Conservation (phyloP, 2,888 invertebrate species). For the Tricholauxania praeusta region DNA sequence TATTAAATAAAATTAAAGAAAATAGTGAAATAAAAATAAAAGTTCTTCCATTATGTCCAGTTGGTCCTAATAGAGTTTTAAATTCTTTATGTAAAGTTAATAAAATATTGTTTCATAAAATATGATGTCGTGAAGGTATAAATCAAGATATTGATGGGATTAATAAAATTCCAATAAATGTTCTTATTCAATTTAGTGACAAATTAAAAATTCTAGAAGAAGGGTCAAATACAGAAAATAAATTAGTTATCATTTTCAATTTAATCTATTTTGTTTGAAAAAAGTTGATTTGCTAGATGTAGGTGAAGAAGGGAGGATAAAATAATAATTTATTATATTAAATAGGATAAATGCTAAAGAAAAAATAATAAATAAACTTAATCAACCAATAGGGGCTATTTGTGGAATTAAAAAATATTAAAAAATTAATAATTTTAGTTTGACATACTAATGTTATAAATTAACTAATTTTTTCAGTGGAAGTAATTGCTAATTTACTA, state of each 20-base stretch:
- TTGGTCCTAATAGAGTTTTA: slow-evolving; percentile 56
- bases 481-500: slow-evolving; percentile 75
- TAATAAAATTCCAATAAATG: slow-evolving; percentile 64
- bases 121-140: slow-evolving; percentile 70
- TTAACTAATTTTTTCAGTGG: slow-evolving; percentile 73
- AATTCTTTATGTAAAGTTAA: slow-evolving; percentile 53
- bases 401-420: slow-evolving; percentile 78
- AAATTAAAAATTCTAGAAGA: slow-evolving; percentile 70
- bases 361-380: slow-evolving; percentile 66
- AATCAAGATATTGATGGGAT: slow-evolving; percentile 71
- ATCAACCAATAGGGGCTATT: slow-evolving; percentile 75
- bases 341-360: slow-evolving; percentile 69
- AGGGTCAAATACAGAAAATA: slow-evolving; percentile 79
- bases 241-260: slow-evolving; percentile 77
- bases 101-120: slow-evolving; percentile 67
- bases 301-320: slow-evolving; percentile 61
- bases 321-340: slow-evolving; percentile 71
- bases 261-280: slow-evolving; percentile 54
- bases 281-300: slow-evolving; percentile 57
- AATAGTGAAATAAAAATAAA: slow-evolving; percentile 40
- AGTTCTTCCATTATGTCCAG: slow-evolving; percentile 35
- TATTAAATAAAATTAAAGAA: slow-evolving; percentile 72
- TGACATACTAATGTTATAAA: slow-evolving; percentile 76
- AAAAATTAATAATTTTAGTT: slow-evolving; percentile 73
- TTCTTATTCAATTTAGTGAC: slow-evolving; percentile 73